A percentile compares a stretch with the other conserved stretches of the same genome.
Conservation (phyloP, 2,888 invertebrate genomes). For the Zygaena filipendulae region DNA sequence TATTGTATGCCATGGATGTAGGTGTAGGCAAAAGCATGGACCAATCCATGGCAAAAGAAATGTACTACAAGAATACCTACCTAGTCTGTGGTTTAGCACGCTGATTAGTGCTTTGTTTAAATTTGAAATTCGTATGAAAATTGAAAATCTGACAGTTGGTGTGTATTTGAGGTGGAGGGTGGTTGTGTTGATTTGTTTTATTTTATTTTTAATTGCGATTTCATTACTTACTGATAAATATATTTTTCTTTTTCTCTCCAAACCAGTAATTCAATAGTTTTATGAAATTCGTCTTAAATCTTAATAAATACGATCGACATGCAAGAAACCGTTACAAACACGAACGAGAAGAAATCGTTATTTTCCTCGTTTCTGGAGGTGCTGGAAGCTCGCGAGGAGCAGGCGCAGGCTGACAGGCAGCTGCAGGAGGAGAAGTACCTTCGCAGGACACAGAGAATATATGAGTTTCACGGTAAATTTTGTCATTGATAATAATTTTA, state of each 20-base stretch:
- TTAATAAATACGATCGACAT: too few species aligned
- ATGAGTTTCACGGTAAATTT: constrained; percentile 56
- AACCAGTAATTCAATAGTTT: too few species aligned
- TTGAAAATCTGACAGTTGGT: constrained; percentile 34
- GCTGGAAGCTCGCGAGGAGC: constrained; percentile 45
- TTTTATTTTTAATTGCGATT: constrained; percentile 27
- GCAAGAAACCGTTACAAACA: constrained; percentile 64
- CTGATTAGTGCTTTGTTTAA: too few species aligned
- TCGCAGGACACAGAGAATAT: constrained; percentile 52
- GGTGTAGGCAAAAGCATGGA: too few species aligned
- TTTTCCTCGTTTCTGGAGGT: constrained; percentile 54
- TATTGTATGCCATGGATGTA: too few species aligned
- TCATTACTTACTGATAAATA: constrained; percentile 14
- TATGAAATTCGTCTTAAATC: too few species aligned
- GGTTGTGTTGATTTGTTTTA: constrained; percentile 39
- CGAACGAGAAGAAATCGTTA: constrained; percentile 50
- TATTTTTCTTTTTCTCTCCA: too few species aligned
- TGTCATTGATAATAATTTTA: too few species aligned
- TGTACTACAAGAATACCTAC: too few species aligned
- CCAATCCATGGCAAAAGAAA: too few species aligned
- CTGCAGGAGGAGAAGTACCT: constrained; percentile 54
- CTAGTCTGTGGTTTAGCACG: too few species aligned
- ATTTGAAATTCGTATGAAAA: too few species aligned
- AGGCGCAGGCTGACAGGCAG: constrained; percentile 43
- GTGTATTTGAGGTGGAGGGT: constrained; percentile 25